These are phyloP conservation scores for Liolophura sinensis DNA, from an alignment of 1,140 invertebrate genomes.

Conservation along the genomic window DNA sequence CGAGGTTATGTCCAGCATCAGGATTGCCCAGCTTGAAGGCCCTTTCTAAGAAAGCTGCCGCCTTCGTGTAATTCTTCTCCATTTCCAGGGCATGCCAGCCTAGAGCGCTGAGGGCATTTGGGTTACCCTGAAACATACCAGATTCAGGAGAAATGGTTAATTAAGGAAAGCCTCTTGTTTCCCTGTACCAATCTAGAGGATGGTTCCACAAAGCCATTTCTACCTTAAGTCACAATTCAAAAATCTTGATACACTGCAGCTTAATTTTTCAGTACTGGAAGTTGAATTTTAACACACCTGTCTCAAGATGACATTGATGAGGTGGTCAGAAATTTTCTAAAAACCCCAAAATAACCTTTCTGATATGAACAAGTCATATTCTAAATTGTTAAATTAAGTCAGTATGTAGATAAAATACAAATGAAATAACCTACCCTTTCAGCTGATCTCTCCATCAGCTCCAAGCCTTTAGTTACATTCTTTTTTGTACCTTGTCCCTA, in stretches of 20 bases:
- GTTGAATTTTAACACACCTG: too few relatives aligned
- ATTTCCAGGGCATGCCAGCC: constrained; percentile 47
- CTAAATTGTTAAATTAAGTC: too few relatives aligned
- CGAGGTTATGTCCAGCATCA: constrained; percentile 48
- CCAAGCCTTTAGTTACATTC: constrained; percentile 28
- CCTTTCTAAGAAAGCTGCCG: constrained; percentile 34
- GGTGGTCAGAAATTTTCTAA: too few relatives aligned
- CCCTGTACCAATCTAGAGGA: too few relatives aligned
- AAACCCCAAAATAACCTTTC: too few relatives aligned
- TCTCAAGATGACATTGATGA: too few relatives aligned
- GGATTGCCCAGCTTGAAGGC: constrained; percentile 32
- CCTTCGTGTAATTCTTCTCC: constrained; percentile 37
- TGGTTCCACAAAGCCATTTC: too few relatives aligned
- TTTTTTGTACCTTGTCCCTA: constrained; percentile 40
- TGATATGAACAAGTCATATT: too few relatives aligned
- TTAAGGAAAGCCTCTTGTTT: too few relatives aligned
- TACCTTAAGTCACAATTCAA: too few relatives aligned
- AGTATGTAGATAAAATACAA: neutral
- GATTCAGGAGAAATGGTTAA: neutral
- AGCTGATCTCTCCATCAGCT: constrained; percentile 35
- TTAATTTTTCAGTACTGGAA: too few relatives aligned
- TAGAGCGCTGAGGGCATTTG: constrained; percentile 40
- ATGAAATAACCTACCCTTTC: constrained; percentile 21
- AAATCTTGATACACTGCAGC: too few relatives aligned
- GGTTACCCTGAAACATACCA: constrained; percentile 27